phyloP scores from a whole-genome alignment of 1,140 invertebrate genomes.

The Drosophila athabasca region DNA sequence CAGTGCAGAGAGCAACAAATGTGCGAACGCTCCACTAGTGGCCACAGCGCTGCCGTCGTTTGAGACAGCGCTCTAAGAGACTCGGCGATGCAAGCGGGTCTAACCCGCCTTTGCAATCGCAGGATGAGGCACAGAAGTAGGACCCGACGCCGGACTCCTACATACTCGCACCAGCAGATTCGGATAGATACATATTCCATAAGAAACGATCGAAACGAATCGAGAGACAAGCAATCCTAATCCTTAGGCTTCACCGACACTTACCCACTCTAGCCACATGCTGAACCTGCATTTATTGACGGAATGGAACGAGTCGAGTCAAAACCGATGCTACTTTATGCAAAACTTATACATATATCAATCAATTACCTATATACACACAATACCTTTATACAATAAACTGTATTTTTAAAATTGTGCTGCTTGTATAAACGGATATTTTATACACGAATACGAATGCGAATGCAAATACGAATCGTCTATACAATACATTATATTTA shows the following conservation, averaged over 20 bases:
- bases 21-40: slow-evolving; percentile 41
- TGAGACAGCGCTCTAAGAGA: slow-evolving; percentile 72
- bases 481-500: slow-evolving; percentile 68
- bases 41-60: slow-evolving; percentile 66
- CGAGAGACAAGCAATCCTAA: slow-evolving; percentile 57
- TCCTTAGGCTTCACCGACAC: slow-evolving; percentile 40
- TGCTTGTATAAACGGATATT: slow-evolving; percentile 71
- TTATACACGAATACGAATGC: slow-evolving; percentile 56
- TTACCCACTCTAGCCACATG: slow-evolving; percentile 29
- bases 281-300: slow-evolving; percentile 59
- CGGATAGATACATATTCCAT: slow-evolving; percentile 52
- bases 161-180: no score
- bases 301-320: slow-evolving; percentile 61
- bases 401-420: slow-evolving; percentile 76
- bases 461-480: slow-evolving; percentile 59
- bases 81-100: slow-evolving; percentile 46
- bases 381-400: slow-evolving; percentile 50
- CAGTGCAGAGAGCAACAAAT: slow-evolving; percentile 55
- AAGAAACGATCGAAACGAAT: slow-evolving; percentile 58
- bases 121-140: slow-evolving; percentile 1
- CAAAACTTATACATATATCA: slow-evolving; percentile 59
- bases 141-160: no score
- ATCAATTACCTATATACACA: slow-evolving; percentile 60
- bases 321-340: slow-evolving; percentile 77
- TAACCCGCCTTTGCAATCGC: slow-evolving; percentile 45